Base-by-base conservation (phyloP, 1,140 invertebrate species). In the Branchinecta lindahli region DNA sequence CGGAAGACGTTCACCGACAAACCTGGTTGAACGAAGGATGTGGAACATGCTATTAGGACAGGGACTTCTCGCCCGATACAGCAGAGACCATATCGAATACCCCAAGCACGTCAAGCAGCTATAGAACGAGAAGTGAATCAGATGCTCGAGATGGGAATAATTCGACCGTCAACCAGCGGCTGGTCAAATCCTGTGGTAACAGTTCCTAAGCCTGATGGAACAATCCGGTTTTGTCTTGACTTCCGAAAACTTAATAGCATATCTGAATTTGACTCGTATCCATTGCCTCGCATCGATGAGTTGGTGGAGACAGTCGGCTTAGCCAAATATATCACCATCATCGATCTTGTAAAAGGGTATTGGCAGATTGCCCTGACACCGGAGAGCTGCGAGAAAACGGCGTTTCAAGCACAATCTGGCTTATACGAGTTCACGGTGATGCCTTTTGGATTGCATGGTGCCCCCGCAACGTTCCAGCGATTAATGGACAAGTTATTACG, bases 221-320 rank as follows among this genome's bases (percentile, higher is more conserved):
- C 75, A 67, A 69, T 75, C 21, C 73, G 79, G 10, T 73, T 82
- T 18, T 82, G 80, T 71, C 72, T 83, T 0, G 81, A 84, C 72
- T 83, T 77, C 69, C 67, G 80, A 8, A 33, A 69, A 15, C 52
- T 83, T 3, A 84, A 84, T 72, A 68, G 66, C 0, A 72, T 78
- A 0, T 82, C 78, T 0, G 74, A 74, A 46, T 74, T 74, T 67
- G 80, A 82, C 70, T 72, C 73, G 78, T 78, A 66, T 78, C 73
- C 46, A 74, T 79, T 44, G 70, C 72, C 10, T 70, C 83, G n/a
- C n/a, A n/a, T n/a, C n/a, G n/a, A n/a, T n/a, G n/a, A n/a, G n/a
- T n/a, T n/a, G n/a, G n/a, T n/a, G n/a, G 73, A 77, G 70, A 68
- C 46, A 8, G 44, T 81, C 8, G 61, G 45, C 12, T 44, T 20